Evolutionary conservation across 2,113 vertebrate genomes (phyloP).

Genomic region (Gymnobelideus leadbeateri): DNA sequence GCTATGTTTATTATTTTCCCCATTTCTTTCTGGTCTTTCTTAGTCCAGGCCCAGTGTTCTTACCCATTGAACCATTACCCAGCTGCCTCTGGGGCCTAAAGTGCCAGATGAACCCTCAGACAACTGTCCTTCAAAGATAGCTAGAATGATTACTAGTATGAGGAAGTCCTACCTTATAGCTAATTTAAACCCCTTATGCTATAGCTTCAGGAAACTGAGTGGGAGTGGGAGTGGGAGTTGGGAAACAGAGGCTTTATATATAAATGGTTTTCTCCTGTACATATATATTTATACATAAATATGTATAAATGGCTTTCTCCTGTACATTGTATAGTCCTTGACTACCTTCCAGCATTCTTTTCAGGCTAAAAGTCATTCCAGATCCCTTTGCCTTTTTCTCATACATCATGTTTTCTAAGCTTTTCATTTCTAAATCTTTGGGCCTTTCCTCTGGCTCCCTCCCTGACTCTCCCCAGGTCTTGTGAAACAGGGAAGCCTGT

Average conservation of each 20-base stretch:
- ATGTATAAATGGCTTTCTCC: neutral
- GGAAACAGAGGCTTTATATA: no score
- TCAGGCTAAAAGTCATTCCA: constrained; percentile 46
- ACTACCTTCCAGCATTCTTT: constrained; percentile 26
- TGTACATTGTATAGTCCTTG: neutral
- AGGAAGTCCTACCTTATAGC: constrained; percentile 25
- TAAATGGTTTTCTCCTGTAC: no score
- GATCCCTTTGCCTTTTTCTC: constrained; percentile 52
- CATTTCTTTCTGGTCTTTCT: neutral
- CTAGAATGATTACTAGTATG: neutral
- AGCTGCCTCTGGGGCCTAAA: neutral
- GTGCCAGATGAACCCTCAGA: neutral
- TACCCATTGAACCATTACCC: neutral
- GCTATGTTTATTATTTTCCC: constrained; percentile 2
- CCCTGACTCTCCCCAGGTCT: neutral
- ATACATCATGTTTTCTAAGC: constrained; percentile 62
- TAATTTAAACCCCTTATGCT: constrained; percentile 18
- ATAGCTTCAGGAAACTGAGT: neutral
- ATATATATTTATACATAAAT: neutral
- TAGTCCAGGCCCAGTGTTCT: neutral
- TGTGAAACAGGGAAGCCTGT: constrained; percentile 33
- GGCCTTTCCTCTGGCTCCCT: neutral
- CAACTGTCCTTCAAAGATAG: neutral
- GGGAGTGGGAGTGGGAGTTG: neutral
- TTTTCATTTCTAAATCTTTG: constrained; percentile 44